Evolutionary conservation across 2,113 vertebrate genomes (phyloP).

Genomic region (Hemichromis elongatus): DNA sequence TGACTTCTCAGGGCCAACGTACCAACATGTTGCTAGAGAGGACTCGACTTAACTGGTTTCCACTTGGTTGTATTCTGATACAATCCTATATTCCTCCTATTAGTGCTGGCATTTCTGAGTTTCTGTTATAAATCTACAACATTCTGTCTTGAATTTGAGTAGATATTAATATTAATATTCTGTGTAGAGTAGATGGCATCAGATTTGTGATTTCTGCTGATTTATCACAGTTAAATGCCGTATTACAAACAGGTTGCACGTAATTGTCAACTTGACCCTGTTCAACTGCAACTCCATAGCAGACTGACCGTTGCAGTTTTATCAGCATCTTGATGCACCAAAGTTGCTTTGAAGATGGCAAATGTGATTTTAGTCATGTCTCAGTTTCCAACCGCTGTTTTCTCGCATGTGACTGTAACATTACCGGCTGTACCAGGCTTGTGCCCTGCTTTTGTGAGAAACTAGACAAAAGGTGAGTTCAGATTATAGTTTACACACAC

Average conservation of each 20-base stretch:
- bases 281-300: not conserved
- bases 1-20: too few relatives aligned
- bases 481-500: not conserved
- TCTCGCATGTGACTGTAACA: not conserved
- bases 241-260: not conserved
- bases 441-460: not conserved
- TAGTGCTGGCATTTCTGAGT: not conserved
- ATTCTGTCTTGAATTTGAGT: not conserved
- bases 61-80: not conserved
- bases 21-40: too few relatives aligned
- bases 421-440: not conserved
- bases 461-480: not conserved
- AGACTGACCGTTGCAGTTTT: not conserved
- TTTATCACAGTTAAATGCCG: not conserved
- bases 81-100: not conserved
- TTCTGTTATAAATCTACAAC: not conserved
- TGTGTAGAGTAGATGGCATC: too few relatives aligned
- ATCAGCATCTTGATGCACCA: too few relatives aligned
- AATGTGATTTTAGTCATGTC: not conserved
- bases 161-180: not conserved
- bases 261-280: not conserved
- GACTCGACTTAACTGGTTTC: not conserved
- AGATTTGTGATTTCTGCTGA: not conserved
- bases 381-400: not conserved
- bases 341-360: not conserved